A percentile compares a stretch with the other conserved stretches of the same genome.
These are phyloP conservation scores for Rhingia campestris DNA, from an alignment of 2,888 invertebrate species.

Conservation along the genomic window DNA sequence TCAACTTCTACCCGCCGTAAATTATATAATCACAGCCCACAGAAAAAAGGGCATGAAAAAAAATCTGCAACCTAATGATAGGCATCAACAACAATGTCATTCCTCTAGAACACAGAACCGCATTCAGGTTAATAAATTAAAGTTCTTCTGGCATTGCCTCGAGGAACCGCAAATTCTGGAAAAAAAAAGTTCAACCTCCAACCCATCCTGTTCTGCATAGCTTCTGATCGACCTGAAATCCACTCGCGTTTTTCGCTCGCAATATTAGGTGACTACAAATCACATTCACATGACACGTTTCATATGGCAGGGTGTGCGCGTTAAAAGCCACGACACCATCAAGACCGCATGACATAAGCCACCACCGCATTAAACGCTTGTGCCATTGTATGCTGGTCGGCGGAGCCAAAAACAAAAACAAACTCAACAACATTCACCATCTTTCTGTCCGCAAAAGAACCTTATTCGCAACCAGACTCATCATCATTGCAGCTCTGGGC, in stretches of 20 bases:
- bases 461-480: conserved; percentile 45
- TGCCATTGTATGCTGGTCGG: conserved; percentile 22
- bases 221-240: conserved; percentile 51
- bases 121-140: conserved; percentile 59
- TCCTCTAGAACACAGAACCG: conserved; percentile 52
- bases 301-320: conserved; percentile 48
- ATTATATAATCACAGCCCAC: conserved; percentile 39
- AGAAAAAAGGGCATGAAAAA: neutral
- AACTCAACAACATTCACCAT: conserved; percentile 35
- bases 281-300: conserved; percentile 65
- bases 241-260: conserved; percentile 35
- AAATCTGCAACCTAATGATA: conserved; percentile 45
- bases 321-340: conserved; percentile 57
- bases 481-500: conserved; percentile 1
- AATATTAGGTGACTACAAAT: conserved; percentile 71
- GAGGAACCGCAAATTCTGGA: conserved; percentile 36
- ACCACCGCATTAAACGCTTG: conserved; percentile 65
- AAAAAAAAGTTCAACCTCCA: conserved; percentile 3
- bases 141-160: conserved; percentile 37
- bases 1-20: conserved; percentile 15
- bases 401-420: conserved; percentile 1
- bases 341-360: conserved; percentile 69
- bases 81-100: conserved; percentile 46
- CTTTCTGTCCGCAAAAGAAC: conserved; percentile 44
- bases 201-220: conserved; percentile 22